A percentile compares a stretch with the other conserved stretches of the same genome.
Conservation (phyloP, 2,888 invertebrate species). For the Arge pagana region DNA sequence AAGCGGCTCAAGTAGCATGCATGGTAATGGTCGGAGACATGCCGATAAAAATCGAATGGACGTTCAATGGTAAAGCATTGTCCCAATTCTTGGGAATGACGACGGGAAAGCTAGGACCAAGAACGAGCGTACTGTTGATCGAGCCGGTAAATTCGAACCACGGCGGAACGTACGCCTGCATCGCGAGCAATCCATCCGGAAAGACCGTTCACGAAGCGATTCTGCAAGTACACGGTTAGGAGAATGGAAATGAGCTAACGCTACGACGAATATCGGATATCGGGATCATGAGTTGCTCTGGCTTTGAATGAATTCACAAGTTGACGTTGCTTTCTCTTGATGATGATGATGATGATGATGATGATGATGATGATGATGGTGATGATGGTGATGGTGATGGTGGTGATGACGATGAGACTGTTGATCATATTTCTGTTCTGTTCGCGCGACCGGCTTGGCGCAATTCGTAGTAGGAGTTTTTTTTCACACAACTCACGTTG, state of each 20-base stretch:
- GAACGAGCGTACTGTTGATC: conserved; percentile 58
- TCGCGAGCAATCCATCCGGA: conserved; percentile 65
- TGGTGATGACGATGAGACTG: too few species aligned
- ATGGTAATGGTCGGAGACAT: conserved; percentile 66
- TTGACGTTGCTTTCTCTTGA: conserved; percentile 22
- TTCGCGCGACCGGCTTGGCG: too few species aligned
- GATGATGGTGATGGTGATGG: too few species aligned
- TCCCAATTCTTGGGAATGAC: conserved; percentile 51
- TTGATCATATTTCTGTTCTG: too few species aligned
- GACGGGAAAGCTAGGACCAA: conserved; percentile 51
- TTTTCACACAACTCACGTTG: too few species aligned
- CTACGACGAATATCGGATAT: too few species aligned
- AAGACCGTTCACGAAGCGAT: conserved; percentile 60
- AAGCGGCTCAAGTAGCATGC: conserved; percentile 76
- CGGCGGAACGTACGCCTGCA: conserved; percentile 66
- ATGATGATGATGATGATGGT: too few species aligned
- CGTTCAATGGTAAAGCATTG: conserved; percentile 59
- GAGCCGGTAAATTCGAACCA: conserved; percentile 58
- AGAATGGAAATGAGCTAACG: conserved; percentile 33
- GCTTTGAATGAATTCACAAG: conserved; percentile 20
- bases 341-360: too few species aligned
- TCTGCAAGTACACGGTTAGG: conserved; percentile 67
- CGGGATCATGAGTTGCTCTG: conserved; percentile 20
- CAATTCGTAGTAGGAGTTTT: too few species aligned
- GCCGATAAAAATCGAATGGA: conserved; percentile 64